Percentiles rank a stretch among this genome's conserved stretches.
Evolutionary conservation across 2,888 invertebrate genomes (phyloP).

Genomic region (Elmis aenea): DNA sequence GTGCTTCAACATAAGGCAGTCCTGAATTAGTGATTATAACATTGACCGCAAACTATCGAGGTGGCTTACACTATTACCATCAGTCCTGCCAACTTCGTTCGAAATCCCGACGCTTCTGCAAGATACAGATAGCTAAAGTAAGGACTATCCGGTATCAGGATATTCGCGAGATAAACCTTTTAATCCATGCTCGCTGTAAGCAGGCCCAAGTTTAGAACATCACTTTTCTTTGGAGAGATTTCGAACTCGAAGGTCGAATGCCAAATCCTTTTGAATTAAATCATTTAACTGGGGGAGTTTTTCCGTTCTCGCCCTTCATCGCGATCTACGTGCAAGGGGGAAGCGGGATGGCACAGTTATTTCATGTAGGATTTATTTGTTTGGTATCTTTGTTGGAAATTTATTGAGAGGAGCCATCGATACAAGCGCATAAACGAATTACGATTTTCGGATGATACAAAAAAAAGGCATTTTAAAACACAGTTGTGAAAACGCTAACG

Average conservation of each 20-base stretch:
- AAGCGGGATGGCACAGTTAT: too few relatives aligned
- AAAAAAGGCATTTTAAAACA: too few relatives aligned
- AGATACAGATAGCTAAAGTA: conserved; percentile 43
- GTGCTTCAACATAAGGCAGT: conserved; percentile 11
- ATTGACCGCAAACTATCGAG: conserved; percentile 30
- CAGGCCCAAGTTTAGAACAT: conserved; percentile 29
- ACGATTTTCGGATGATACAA: too few relatives aligned
- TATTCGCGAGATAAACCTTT: conserved; percentile 30
- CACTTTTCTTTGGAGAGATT: conserved; percentile 30
- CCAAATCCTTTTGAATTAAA: conserved; percentile 32
- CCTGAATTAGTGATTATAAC: conserved; percentile 29
- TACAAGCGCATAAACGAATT: too few relatives aligned
- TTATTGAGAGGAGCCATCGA: too few relatives aligned
- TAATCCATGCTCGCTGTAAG: conserved; percentile 34
- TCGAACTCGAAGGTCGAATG: conserved; percentile 28
- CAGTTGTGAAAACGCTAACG: too few relatives aligned
- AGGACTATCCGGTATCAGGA: conserved; percentile 24
- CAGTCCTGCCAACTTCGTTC: conserved; percentile 25
- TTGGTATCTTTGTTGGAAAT: too few relatives aligned
- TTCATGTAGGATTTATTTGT: too few relatives aligned
- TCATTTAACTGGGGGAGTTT: conserved; percentile 28
- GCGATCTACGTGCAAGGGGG: too few relatives aligned
- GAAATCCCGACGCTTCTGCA: conserved; percentile 42
- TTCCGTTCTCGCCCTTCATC: conserved; percentile 18
- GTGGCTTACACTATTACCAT: conserved; percentile 28